Conservation (phyloP, 1,140 invertebrate species). For the Belonocnema kinseyi region DNA sequence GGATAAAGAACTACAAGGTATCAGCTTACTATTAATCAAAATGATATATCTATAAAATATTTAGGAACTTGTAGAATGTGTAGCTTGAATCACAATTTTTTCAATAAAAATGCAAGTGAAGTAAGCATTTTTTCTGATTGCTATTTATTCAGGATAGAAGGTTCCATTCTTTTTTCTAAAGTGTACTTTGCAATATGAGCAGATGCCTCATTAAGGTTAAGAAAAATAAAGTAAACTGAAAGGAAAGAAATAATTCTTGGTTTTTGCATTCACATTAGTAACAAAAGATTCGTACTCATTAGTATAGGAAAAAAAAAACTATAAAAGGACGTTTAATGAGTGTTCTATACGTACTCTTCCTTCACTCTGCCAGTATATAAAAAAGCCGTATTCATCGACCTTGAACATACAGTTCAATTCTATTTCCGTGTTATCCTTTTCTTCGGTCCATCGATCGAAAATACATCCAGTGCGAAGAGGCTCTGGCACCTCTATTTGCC, state of each 20-base stretch:
- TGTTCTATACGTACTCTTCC: constrained; percentile 83
- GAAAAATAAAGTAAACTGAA: constrained; percentile 15
- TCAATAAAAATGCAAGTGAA: not conserved
- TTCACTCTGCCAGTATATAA: constrained; percentile 99
- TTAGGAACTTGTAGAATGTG: no score
- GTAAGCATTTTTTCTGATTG: not conserved
- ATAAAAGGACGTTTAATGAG: not conserved
- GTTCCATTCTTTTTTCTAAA: not conserved
- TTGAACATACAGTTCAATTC: constrained; percentile 94
- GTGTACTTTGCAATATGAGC: not conserved
- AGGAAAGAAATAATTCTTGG: not conserved
- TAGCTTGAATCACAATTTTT: no score
- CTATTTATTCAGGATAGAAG: not conserved
- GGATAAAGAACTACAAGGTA: not conserved
- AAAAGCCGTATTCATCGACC: constrained; percentile 99
- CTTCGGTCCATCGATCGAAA: constrained; percentile 98
- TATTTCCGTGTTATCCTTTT: constrained; percentile 92
- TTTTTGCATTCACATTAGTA: not conserved
- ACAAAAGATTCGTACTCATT: not conserved
- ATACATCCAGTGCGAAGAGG: constrained; percentile 87
- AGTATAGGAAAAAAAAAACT: not conserved
- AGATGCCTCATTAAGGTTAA: not conserved
- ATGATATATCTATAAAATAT: not conserved
- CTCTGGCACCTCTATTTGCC: constrained; percentile 95
- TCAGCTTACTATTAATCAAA: not conserved